Evolutionary conservation across 2,888 invertebrate species (phyloP).

Genomic region (Electrophaes corylata): DNA sequence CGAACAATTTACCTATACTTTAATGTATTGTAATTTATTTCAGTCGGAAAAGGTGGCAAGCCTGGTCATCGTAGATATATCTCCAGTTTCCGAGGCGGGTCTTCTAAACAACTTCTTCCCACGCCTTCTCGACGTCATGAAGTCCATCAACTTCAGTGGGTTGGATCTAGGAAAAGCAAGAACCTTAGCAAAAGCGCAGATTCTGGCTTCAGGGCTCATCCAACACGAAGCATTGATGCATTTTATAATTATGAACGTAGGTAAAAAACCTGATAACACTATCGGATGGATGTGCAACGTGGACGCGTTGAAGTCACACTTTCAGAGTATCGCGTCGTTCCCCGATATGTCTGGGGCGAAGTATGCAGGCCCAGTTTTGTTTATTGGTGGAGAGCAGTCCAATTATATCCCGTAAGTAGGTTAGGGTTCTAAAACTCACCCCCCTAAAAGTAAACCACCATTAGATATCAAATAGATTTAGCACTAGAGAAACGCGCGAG

Average conservation of each 20-base stretch:
- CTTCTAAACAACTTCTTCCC: conserved; percentile 83
- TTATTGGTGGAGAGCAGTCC: conserved; percentile 64
- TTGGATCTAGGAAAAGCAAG: conserved; percentile 85
- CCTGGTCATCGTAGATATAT: conserved; percentile 88
- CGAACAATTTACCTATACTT: background rate
- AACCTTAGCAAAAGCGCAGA: conserved; percentile 56
- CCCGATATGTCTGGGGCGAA: conserved; percentile 52
- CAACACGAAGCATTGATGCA: conserved; percentile 43
- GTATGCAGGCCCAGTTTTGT: conserved; percentile 60
- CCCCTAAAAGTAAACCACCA: too few species aligned
- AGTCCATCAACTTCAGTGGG: conserved; percentile 78
- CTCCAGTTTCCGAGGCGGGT: conserved; percentile 84
- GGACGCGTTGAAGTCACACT: conserved; percentile 48
- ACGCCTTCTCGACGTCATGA: conserved; percentile 80
- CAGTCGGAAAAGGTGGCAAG: conserved; percentile 84
- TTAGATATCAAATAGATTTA: too few species aligned
- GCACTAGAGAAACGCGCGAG: too few species aligned
- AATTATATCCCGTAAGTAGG: conserved; percentile 64
- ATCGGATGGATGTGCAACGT: conserved; percentile 65
- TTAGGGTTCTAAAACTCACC: too few species aligned
- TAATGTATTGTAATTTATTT: conserved; percentile 39
- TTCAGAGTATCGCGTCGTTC: conserved; percentile 55
- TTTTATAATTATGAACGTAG: conserved; percentile 63
- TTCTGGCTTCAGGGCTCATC: conserved; percentile 48
- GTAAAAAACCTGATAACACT: conserved; percentile 42